Evolutionary conservation across 2,113 vertebrate genomes (phyloP).

Genomic region (Lepidothrix coronata): DNA sequence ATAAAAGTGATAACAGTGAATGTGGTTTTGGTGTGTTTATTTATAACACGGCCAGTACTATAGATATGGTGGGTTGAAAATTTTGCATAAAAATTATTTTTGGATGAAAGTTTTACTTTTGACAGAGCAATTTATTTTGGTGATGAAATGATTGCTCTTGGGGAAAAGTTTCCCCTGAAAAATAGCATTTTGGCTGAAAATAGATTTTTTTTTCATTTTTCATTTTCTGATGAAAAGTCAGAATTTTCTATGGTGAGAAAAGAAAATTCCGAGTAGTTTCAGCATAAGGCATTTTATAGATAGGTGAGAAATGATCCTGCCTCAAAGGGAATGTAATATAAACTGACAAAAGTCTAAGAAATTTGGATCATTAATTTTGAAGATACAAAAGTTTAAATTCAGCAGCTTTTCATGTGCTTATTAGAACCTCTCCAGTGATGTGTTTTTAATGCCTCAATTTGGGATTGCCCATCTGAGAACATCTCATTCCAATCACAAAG

Average conservation of each 20-base stretch:
- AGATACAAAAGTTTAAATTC: constrained; percentile 43
- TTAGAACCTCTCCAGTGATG: constrained; percentile 26
- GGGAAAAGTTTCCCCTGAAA: background rate
- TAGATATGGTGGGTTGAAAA: background rate
- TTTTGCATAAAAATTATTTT: background rate
- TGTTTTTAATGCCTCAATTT: constrained; percentile 37
- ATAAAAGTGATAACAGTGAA: background rate
- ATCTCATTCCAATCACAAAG: constrained; percentile 35
- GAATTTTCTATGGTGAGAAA: constrained; percentile 28
- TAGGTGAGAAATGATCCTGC: background rate
- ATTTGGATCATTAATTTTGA: constrained; percentile 33
- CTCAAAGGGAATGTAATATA: constrained; percentile 28
- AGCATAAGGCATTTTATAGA: constrained; percentile 45
- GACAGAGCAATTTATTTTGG: constrained; percentile 39
- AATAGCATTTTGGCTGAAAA: constrained; percentile 20
- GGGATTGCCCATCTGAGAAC: constrained; percentile 47
- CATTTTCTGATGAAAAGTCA: constrained; percentile 3
- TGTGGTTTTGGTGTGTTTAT: background rate
- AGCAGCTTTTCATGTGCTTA: constrained; percentile 3
- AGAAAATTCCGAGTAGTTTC: constrained; percentile 45
- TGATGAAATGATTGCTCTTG: background rate
- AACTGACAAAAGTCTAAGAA: constrained; percentile 39
- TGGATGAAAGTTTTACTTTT: constrained; percentile 4
- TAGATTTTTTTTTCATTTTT: background rate
- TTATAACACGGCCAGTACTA: background rate